Percentiles rank a stretch among this genome's conserved stretches.
Evolutionary conservation across 2,113 vertebrate genomes (phyloP).

Genomic region (Trochalopteron elliotii): DNA sequence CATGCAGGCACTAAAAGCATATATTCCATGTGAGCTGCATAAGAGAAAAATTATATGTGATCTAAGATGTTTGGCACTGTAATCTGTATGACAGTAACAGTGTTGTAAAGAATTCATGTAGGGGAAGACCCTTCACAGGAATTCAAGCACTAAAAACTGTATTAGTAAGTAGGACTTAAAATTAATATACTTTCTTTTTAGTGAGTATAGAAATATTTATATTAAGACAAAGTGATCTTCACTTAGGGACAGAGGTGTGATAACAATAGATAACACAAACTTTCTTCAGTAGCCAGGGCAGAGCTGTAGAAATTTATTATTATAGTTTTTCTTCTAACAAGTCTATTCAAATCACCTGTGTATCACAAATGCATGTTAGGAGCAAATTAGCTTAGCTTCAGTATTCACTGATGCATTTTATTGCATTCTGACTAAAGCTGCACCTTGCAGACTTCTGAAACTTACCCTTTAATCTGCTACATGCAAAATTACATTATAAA

Average conservation of each 20-base stretch:
- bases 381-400: neutral
- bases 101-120: neutral
- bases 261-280: neutral
- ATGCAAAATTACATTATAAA: constrained; percentile 5
- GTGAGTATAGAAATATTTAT: neutral
- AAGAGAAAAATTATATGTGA: neutral
- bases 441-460: neutral
- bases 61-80: neutral
- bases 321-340: neutral
- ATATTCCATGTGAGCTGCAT: neutral
- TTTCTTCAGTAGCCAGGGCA: neutral
- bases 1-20: neutral
- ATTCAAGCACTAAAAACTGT: neutral
- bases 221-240: neutral
- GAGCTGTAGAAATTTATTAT: neutral
- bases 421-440: neutral
- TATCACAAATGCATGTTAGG: neutral
- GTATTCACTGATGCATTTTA: neutral
- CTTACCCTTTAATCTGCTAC: neutral
- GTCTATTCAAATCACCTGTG: neutral
- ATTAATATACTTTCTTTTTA: neutral
- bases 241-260: neutral
- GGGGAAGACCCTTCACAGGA: neutral
- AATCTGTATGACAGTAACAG: neutral
- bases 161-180: neutral